Conservation (phyloP, 2,797 vertebrate species). For the Choloepus didactylus region DNA sequence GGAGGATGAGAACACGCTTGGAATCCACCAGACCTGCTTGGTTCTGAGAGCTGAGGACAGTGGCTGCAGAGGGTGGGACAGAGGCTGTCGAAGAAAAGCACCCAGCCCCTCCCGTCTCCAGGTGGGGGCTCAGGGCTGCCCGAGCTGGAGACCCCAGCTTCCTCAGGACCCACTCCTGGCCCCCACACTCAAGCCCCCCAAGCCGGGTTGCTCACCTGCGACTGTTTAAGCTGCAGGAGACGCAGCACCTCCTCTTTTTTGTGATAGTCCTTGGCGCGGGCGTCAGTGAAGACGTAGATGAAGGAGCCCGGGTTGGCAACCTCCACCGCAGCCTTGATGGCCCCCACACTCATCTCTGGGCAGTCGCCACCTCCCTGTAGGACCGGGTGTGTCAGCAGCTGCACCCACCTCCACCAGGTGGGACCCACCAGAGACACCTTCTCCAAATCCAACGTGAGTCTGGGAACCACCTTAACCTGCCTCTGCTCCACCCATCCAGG, state of each 20-base stretch:
- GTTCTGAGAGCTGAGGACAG: neutral
- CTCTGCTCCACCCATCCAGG: neutral
- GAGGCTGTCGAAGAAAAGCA: neutral
- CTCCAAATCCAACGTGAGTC: fast-evolving
- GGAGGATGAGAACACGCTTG: slow-evolving; percentile 19
- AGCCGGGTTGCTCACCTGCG: slow-evolving; percentile 90
- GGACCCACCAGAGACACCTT: fast-evolving
- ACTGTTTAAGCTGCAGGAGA: slow-evolving; percentile 95
- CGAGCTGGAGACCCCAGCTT: fast-evolving
- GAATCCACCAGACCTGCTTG: neutral
- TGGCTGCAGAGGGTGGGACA: neutral
- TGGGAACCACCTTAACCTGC: neutral
- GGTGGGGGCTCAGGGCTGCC: neutral
- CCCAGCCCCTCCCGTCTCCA: fast-evolving
- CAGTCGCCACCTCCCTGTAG: slow-evolving; percentile 96
- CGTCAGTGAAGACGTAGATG: slow-evolving; percentile 97
- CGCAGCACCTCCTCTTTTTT: slow-evolving; percentile 93
- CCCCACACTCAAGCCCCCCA: fast-evolving
- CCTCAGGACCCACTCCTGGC: fast-evolving
- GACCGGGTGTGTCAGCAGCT: fast-evolving
- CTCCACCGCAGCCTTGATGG: slow-evolving; percentile 95
- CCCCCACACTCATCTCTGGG: slow-evolving; percentile 97
- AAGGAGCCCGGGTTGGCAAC: slow-evolving; percentile 95
- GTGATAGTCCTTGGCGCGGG: slow-evolving; percentile 96
- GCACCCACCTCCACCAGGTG: neutral